These are phyloP conservation scores for Lagopus leucura DNA, from an alignment of 2,113 vertebrate species.

Conservation along the genomic window DNA sequence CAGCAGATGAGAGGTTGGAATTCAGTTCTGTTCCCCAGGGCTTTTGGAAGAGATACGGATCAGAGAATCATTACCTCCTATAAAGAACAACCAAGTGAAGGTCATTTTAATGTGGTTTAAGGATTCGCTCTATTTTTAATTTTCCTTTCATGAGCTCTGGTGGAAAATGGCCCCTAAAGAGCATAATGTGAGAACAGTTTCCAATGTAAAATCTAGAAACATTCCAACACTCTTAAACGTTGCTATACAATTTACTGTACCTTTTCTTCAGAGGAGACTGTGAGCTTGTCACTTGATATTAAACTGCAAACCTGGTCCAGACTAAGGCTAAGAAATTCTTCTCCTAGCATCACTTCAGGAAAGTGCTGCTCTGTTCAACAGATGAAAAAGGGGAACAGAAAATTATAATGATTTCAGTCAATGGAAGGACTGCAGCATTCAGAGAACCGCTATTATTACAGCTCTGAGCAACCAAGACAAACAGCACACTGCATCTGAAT, in stretches of 20 bases:
- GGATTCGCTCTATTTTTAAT: conserved; percentile 26
- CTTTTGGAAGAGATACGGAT: conserved; percentile 17
- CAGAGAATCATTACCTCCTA: conserved; percentile 19
- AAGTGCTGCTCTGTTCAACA: conserved; percentile 95
- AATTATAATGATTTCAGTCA: conserved; percentile 62
- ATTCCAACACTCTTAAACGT: conserved; percentile 5
- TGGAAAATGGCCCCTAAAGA: conserved; percentile 8
- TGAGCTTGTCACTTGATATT: conserved; percentile 96
- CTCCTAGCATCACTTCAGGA: conserved; percentile 92
- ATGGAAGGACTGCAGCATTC: background rate
- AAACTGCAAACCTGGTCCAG: conserved; percentile 96
- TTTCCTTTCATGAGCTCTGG: background rate
- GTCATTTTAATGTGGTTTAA: conserved; percentile 8
- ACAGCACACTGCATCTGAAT: background rate
- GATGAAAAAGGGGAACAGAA: conserved; percentile 67
- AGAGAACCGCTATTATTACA: background rate
- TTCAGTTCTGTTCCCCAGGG: background rate
- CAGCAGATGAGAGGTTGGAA: background rate
- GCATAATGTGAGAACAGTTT: background rate
- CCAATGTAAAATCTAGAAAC: background rate
- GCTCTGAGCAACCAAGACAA: background rate
- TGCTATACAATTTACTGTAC: conserved; percentile 73
- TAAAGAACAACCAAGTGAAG: conserved; percentile 31
- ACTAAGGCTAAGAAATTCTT: conserved; percentile 93
- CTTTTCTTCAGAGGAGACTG: conserved; percentile 96